Evolutionary conservation across 53 echinoderm and acorn worm species (phyloP).

Genomic region (Glandiceps talaboti): DNA sequence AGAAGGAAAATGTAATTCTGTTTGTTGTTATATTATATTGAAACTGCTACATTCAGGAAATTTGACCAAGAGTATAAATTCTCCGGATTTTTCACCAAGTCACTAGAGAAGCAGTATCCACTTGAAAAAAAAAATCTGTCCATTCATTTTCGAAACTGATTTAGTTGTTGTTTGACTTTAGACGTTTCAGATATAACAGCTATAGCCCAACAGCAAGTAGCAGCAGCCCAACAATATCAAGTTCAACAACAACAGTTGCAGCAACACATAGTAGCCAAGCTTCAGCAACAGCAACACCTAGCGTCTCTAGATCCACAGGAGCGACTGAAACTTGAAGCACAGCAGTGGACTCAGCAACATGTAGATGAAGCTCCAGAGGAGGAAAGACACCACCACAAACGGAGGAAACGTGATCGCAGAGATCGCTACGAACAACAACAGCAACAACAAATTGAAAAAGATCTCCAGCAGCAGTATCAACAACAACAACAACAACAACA

Average conservation of each 20-base stretch:
- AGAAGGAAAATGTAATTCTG: too few relatives aligned
- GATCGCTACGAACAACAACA: neutral
- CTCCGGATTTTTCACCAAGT: too few relatives aligned
- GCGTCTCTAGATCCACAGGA: neutral
- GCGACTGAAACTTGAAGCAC: neutral
- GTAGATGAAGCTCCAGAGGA: slow-evolving; percentile 1
- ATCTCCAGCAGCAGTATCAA: neutral
- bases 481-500: neutral
- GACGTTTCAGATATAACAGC: slow-evolving; percentile 53
- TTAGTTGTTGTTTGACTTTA: too few relatives aligned
- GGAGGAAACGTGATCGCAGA: neutral
- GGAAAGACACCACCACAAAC: neutral
- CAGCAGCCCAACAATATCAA: slow-evolving; percentile 59
- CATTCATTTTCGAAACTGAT: too few relatives aligned
- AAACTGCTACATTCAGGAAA: too few relatives aligned
- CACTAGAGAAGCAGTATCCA: too few relatives aligned
- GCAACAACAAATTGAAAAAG: neutral
- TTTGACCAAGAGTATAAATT: too few relatives aligned
- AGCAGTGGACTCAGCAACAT: slow-evolving; percentile 11
- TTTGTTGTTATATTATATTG: too few relatives aligned
- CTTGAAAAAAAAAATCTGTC: too few relatives aligned
- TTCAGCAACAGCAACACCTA: slow-evolving; percentile 17
- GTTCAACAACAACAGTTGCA: slow-evolving; percentile 44
- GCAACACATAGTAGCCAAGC: slow-evolving; percentile 37
- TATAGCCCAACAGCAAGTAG: slow-evolving; percentile 70